A percentile compares a stretch with the other conserved stretches of the same genome.
Conservation (phyloP, 2,113 vertebrate species). For the Bujurquina vittata region DNA sequence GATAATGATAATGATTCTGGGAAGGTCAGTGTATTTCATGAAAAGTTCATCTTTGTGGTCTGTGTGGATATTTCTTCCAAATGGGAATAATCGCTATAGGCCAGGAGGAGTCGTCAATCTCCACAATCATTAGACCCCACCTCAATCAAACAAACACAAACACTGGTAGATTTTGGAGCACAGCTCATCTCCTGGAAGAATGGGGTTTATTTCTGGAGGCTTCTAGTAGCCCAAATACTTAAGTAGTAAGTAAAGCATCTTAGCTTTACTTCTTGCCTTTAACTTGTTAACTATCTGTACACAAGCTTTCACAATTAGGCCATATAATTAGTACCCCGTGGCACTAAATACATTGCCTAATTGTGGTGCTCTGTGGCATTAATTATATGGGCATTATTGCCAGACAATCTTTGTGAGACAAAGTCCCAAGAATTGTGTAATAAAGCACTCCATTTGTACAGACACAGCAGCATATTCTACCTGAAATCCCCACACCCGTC, state of each 20-base stretch:
- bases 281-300: background rate
- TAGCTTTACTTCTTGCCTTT: background rate
- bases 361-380: background rate
- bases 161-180: background rate
- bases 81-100: background rate
- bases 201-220: background rate
- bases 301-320: background rate
- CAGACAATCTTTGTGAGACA: background rate
- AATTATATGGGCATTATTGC: background rate
- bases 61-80: background rate
- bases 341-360: background rate
- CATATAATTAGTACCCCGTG: background rate
- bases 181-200: background rate
- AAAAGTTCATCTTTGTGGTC: background rate
- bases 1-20: too few relatives aligned
- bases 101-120: background rate
- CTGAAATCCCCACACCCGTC: background rate
- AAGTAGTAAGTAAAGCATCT: too few relatives aligned
- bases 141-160: background rate
- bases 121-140: background rate
- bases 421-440: background rate
- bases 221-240: background rate
- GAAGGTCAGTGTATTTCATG: too few relatives aligned
- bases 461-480: background rate
- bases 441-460: background rate